Conservation (phyloP, 2,797 vertebrate genomes). For the Harpagifer antarcticus region DNA sequence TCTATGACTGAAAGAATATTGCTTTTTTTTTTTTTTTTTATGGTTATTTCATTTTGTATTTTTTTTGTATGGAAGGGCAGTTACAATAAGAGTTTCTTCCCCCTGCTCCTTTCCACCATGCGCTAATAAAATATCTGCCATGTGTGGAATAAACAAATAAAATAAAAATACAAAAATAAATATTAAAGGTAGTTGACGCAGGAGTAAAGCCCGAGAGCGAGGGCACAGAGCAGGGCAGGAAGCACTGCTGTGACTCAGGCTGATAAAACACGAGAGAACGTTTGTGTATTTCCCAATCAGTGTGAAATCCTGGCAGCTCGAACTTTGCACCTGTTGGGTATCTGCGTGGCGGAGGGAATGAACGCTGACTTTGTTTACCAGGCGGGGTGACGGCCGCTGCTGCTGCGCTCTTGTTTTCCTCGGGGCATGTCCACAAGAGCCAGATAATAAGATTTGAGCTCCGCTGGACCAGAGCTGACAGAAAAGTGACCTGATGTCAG, state of each 20-base stretch:
- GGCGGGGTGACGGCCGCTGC: slow-evolving; percentile 30
- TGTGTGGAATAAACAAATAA: too few species aligned
- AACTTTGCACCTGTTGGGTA: slow-evolving; percentile 59
- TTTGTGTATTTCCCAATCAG: slow-evolving; percentile 37
- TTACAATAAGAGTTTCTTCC: too few species aligned
- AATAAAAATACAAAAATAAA: too few species aligned
- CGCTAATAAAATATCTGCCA: too few species aligned
- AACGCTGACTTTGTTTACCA: slow-evolving; percentile 57
- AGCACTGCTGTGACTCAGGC: neutral
- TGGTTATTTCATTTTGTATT: too few species aligned
- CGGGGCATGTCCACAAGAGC: slow-evolving; percentile 47
- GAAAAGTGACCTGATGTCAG: slow-evolving; percentile 40
- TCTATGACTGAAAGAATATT: too few species aligned
- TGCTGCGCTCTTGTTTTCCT: slow-evolving; percentile 37
- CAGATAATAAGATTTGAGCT: slow-evolving; percentile 59
- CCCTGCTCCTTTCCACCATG: too few species aligned
- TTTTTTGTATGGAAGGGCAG: too few species aligned
- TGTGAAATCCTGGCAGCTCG: slow-evolving; percentile 36
- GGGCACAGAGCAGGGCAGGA: slow-evolving; percentile 5
- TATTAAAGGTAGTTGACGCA: neutral
- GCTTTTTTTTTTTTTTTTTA: too few species aligned
- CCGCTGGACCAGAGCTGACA: slow-evolving; percentile 25
- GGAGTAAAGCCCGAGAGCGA: slow-evolving; percentile 30
- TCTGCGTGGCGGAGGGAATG: slow-evolving; percentile 23
- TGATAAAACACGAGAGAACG: slow-evolving; percentile 25